Conservation (phyloP, 2,797 vertebrate genomes). For the Gambusia yucatana region DNA sequence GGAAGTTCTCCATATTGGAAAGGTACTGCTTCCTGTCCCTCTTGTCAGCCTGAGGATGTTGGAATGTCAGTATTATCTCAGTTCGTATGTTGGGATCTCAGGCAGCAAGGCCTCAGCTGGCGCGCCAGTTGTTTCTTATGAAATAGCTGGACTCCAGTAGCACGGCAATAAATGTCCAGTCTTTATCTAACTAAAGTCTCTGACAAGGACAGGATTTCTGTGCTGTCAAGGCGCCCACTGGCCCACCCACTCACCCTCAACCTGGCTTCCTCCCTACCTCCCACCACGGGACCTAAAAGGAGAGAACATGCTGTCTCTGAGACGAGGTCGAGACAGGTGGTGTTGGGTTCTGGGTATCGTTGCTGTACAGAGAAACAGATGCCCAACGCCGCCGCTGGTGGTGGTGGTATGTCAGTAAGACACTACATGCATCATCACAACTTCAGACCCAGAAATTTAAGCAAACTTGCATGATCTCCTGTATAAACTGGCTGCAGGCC, state of each 20-base stretch:
- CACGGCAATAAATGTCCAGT: conserved; percentile 30
- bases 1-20: conserved; percentile 83
- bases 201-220: conserved; percentile 27
- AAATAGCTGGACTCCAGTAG: conserved; percentile 34
- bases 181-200: conserved; percentile 33
- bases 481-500: conserved; percentile 31
- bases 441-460: conserved; percentile 78
- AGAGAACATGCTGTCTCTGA: conserved; percentile 82
- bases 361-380: conserved; percentile 71
- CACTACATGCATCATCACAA: conserved; percentile 74
- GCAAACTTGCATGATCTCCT: conserved; percentile 49
- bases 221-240: conserved; percentile 38
- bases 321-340: conserved; percentile 89
- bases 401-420: conserved; percentile 59
- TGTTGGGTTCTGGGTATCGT: conserved; percentile 69
- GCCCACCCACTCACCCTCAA: conserved; percentile 43
- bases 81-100: conserved; percentile 28
- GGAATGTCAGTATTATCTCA: conserved; percentile 42
- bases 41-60: conserved; percentile 35
- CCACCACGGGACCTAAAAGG: conserved; percentile 85
- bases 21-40: conserved; percentile 23
- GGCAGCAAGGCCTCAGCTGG: conserved; percentile 39
- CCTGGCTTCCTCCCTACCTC: conserved; percentile 47
- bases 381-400: conserved; percentile 44
- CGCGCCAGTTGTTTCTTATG: conserved; percentile 30